Base-by-base conservation (phyloP, 2,888 invertebrate genomes). In the Thymelicus sylvestris region DNA sequence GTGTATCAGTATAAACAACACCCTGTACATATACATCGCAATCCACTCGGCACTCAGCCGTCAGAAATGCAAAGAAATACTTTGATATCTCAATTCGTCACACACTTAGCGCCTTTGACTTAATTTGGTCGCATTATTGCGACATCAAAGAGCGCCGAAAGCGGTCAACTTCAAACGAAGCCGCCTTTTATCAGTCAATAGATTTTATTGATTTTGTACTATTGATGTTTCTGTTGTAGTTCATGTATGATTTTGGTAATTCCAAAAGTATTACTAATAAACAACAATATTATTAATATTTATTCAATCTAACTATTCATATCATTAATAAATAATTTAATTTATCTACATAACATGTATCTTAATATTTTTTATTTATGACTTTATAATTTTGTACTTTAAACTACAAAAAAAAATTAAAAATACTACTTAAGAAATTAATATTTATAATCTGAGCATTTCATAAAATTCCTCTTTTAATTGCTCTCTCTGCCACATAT, bases 171-270 rank as follows among this genome's bases (percentile, higher is more conserved):
- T 92, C 89, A 91, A 90, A 92, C 75, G 80, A 76, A 75, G 80
- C 89, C 86, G 88, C 83, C 85, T 76, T 74, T 77, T 76, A 79
- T 78, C 76, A 76, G 67, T 75, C 76, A 79, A 80, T 80, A 77
- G 90, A 91, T 92, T 93, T 93, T 93, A 93, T 93, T 93, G 93
- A 93, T 93, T 93, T 90, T 92, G 86, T 90, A 88, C 90, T 88
- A 66, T 71, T 31, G 61, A 55, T 65, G 65, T 19, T 60, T 70
- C 12, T 68, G 69, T 70, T 65, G 69, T 38, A 50, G 69, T 7
- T 19, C 7, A 39, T 12, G 57, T 63, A 19, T 39, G 38, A 63
- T 59, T 39, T n/a, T n/a, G 59, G 2, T 59, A 39, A n/a, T 39
- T 38, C 15, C 38, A 13, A 38, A 19, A 3, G 7, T 12, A 12